These are phyloP conservation scores for Sapayoa aenigma DNA, from an alignment of 2,113 vertebrate species.

Conservation along the genomic window DNA sequence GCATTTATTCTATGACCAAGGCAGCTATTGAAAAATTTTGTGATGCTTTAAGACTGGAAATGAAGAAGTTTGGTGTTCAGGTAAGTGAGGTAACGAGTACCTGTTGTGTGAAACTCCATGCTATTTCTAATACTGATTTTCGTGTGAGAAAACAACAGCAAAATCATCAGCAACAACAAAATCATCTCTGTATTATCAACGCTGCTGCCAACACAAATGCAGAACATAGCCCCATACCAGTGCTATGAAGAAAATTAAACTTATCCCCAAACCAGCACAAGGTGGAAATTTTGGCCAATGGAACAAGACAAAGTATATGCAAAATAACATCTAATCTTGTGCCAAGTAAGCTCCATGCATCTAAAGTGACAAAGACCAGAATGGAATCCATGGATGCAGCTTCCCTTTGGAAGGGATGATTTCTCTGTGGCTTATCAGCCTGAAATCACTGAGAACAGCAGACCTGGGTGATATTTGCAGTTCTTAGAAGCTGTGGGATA, in stretches of 20 bases:
- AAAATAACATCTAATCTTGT: neutral
- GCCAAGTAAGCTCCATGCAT: neutral
- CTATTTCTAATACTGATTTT: neutral
- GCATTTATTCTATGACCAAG: slow-evolving; percentile 80
- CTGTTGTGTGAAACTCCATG: neutral
- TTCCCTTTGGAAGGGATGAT: neutral
- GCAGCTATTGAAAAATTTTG: slow-evolving; percentile 83
- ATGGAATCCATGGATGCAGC: neutral
- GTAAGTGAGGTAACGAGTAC: slow-evolving; percentile 17
- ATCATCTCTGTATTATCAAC: neutral
- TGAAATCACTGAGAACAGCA: neutral
- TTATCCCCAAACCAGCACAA: neutral
- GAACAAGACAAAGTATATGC: neutral
- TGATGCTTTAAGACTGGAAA: slow-evolving; percentile 79
- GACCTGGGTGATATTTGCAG: neutral
- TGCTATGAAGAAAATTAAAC: neutral
- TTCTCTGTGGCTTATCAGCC: neutral
- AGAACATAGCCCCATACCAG: neutral
- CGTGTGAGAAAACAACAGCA: neutral
- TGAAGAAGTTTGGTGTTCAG: slow-evolving; percentile 79
- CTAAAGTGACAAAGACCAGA: neutral
- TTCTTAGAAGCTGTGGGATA: neutral
- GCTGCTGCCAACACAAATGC: neutral
- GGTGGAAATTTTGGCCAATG: neutral
- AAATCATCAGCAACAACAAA: neutral